Conservation (phyloP, 1,140 invertebrate species). For the Drosophila suzukii region DNA sequence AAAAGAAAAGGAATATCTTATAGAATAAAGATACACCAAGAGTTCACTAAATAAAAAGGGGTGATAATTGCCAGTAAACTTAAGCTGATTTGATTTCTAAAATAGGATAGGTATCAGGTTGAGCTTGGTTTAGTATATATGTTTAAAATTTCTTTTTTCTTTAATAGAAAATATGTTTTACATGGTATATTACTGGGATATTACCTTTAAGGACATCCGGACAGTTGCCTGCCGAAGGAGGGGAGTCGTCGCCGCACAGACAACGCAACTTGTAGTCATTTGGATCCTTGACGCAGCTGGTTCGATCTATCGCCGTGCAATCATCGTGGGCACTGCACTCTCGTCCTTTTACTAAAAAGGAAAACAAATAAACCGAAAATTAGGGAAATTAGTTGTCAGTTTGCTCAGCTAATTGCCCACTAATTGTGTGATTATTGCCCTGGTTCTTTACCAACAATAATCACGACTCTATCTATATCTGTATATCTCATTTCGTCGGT, state of each 20-base stretch:
- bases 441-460: constrained; percentile 5
- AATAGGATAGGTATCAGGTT: no score
- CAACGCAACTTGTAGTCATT: constrained; percentile 87
- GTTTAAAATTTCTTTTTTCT: no score
- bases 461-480: constrained; percentile 19
- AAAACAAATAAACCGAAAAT: background rate
- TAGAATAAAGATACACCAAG: no score
- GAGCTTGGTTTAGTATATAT: no score
- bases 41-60: no score
- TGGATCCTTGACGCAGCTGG: constrained; percentile 87
- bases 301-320: constrained; percentile 87
- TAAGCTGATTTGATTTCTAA: no score
- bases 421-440: constrained; percentile 36
- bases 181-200: background rate
- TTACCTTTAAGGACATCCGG: constrained; percentile 86
- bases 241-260: constrained; percentile 88
- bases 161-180: no score
- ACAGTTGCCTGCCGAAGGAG: constrained; percentile 88
- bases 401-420: constrained; percentile 33
- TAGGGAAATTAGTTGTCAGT: constrained; percentile 10
- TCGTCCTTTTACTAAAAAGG: constrained; percentile 85
- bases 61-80: no score
- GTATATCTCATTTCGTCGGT: background rate
- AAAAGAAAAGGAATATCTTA: background rate
- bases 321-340: constrained; percentile 87